Conservation (phyloP, 2,797 vertebrate species). For the Monodelphis domestica region DNA sequence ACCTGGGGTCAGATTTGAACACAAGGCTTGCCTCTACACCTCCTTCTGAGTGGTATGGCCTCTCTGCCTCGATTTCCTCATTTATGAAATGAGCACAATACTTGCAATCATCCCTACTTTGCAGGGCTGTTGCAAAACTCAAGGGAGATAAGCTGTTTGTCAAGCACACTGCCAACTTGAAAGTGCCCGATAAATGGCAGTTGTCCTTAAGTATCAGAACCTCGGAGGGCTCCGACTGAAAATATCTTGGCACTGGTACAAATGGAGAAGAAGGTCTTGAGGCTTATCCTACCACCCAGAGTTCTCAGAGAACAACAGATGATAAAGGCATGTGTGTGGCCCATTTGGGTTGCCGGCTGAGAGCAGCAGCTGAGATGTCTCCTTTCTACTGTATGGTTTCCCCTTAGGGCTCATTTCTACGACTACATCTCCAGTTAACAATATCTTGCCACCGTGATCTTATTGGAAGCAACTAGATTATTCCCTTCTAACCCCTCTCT, state of each 20-base stretch:
- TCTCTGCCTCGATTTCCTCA: neutral
- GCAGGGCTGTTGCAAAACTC: neutral
- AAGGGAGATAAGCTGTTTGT: neutral
- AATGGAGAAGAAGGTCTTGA: neutral
- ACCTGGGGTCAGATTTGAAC: neutral
- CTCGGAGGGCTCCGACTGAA: neutral
- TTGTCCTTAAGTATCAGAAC: neutral
- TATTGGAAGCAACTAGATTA: slow-evolving; percentile 82
- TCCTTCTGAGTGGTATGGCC: too few species aligned
- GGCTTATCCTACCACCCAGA: neutral
- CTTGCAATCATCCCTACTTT: neutral
- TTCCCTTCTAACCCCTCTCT: slow-evolving; percentile 79
- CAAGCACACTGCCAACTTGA: neutral
- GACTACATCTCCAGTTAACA: slow-evolving; percentile 59
- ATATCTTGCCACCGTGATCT: slow-evolving; percentile 73
- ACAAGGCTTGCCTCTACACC: neutral
- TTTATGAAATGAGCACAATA: neutral
- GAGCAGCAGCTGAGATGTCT: neutral
- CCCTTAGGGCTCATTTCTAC: slow-evolving; percentile 63
- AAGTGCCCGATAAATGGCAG: neutral
- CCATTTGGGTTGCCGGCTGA: neutral
- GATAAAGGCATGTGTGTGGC: neutral
- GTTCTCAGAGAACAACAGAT: neutral
- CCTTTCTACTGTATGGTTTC: neutral
- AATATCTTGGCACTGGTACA: neutral